Evolutionary conservation across 2,888 invertebrate species (phyloP), one percentile per base, ranked within the genome.

Genomic region (Synanthedon myopaeformis): DNA sequence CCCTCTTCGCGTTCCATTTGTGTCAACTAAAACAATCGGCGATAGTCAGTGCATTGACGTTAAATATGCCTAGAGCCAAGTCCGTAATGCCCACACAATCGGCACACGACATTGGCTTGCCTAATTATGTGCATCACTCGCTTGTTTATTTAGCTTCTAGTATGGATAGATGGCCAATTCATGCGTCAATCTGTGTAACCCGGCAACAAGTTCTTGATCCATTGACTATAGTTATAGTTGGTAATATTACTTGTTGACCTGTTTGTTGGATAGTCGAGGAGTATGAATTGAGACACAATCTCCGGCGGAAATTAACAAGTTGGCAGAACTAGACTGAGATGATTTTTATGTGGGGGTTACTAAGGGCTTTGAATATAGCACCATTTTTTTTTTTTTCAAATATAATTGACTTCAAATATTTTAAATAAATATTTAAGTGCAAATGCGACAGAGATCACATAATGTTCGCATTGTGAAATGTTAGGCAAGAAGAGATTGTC

Each of bases 71-170:
- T n/a, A 45, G 45, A 13, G n/a, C 45, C 13, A 14, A 45, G 45
- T 13, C 45, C 45, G 14, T 63, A 65, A 66, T 58, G 65, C 68
- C 74, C 66, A 61, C 49, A 49, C 17, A 49, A 49, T 45, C 14
- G 45, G 45, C 49, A 49, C 64, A 65, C 72, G 79, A 78, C 80
- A 78, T 74, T 79, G 79, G 74, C 72, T 68, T 68, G 70, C 70
- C 78, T 80, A 79, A 82, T 81, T 77, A 74, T 14, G 45, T 45
- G n/a, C 59, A 58, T 57, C 54, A 41, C 19, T 62, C 60, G 58
- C 60, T 59, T 55, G 65, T 61, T 72, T 76, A n/a, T 13, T 13
- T 45, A 13, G 13, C 45, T 12, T 8, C 41, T 42, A 48, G 48
- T 48, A 12, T 48, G 48, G 48, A 45, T 45, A 45, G 13, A 45